phyloP scores from a whole-genome alignment of 2,797 vertebrate genomes.

The Anisognathus igniventris region DNA sequence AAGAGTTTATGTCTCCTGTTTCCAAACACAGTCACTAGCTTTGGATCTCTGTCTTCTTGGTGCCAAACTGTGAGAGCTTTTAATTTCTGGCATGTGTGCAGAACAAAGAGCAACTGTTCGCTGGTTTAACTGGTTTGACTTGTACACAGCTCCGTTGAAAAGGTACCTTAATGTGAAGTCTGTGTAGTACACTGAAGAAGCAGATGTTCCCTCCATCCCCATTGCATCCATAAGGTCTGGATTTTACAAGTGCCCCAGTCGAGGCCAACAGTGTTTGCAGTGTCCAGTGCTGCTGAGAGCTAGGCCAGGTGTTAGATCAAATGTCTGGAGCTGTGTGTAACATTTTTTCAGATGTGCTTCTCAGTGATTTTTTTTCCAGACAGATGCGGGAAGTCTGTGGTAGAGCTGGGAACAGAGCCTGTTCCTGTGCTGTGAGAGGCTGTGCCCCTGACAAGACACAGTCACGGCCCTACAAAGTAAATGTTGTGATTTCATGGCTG shows the following conservation, averaged over 20 bases:
- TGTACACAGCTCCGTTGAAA: neutral
- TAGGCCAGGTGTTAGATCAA: slow-evolving; percentile 57
- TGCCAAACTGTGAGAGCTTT: slow-evolving; percentile 42
- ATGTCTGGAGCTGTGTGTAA: slow-evolving; percentile 18
- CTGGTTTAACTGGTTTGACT: slow-evolving; percentile 56
- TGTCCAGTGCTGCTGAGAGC: slow-evolving; percentile 17
- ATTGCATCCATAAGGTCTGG: slow-evolving; percentile 29
- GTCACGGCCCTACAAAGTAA: slow-evolving; percentile 15
- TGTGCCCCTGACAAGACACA: slow-evolving; percentile 48
- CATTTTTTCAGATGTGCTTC: slow-evolving; percentile 57
- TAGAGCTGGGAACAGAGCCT: slow-evolving; percentile 51
- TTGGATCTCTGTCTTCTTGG: slow-evolving; percentile 37
- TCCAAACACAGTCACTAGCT: slow-evolving; percentile 16
- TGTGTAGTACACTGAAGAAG: neutral
- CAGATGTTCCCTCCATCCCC: slow-evolving; percentile 40
- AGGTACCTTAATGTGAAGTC: slow-evolving; percentile 22
- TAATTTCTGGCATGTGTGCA: slow-evolving; percentile 37
- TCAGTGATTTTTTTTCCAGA: slow-evolving; percentile 41
- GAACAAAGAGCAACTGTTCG: slow-evolving; percentile 58
- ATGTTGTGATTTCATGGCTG: slow-evolving; percentile 38
- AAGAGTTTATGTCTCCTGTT: slow-evolving; percentile 14
- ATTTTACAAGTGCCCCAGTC: neutral
- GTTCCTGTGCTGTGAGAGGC: slow-evolving; percentile 26
- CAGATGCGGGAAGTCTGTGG: slow-evolving; percentile 56
- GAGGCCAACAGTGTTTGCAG: slow-evolving; percentile 43